These are phyloP conservation scores for Halichoerus grypus DNA, from an alignment of 2,113 vertebrate genomes.

Conservation along the genomic window DNA sequence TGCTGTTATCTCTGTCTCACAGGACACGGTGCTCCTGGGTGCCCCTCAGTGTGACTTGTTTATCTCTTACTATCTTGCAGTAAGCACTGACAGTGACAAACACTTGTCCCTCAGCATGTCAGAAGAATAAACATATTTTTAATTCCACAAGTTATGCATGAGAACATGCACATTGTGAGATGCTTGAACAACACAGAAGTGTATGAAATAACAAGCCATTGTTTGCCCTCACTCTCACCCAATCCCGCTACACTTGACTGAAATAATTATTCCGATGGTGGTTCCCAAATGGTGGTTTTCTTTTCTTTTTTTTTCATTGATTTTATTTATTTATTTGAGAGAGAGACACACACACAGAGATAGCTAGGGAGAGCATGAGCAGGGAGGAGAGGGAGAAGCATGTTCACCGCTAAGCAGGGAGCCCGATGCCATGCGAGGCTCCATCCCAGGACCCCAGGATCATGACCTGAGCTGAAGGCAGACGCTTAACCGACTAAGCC, in stretches of 20 bases:
- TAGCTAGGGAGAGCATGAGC: background rate
- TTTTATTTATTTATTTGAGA: background rate
- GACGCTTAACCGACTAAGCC: no score
- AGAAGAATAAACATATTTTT: slow-evolving; percentile 71
- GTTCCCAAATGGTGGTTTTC: slow-evolving; percentile 58
- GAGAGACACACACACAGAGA: background rate
- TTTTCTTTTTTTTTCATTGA: background rate
- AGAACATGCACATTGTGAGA: slow-evolving; percentile 44
- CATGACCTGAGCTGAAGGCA: no score
- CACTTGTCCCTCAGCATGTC: slow-evolving; percentile 51
- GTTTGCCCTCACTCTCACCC: background rate
- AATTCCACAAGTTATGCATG: slow-evolving; percentile 60
- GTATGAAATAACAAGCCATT: slow-evolving; percentile 25
- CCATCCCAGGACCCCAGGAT: background rate
- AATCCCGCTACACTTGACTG: background rate
- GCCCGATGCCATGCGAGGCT: background rate
- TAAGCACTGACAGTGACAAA: slow-evolving; percentile 49
- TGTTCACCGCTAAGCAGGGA: background rate
- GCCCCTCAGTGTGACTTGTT: slow-evolving; percentile 38
- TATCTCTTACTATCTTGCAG: slow-evolving; percentile 63
- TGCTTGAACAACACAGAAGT: background rate
- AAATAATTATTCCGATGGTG: slow-evolving; percentile 24
- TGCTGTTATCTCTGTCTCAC: slow-evolving; percentile 69
- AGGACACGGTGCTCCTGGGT: slow-evolving; percentile 42
- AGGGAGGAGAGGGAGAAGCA: background rate